Evolutionary conservation across 2,113 vertebrate species (phyloP), one percentile per base, ranked within the genome.

Genomic region (Odontophorus gujanensis): DNA sequence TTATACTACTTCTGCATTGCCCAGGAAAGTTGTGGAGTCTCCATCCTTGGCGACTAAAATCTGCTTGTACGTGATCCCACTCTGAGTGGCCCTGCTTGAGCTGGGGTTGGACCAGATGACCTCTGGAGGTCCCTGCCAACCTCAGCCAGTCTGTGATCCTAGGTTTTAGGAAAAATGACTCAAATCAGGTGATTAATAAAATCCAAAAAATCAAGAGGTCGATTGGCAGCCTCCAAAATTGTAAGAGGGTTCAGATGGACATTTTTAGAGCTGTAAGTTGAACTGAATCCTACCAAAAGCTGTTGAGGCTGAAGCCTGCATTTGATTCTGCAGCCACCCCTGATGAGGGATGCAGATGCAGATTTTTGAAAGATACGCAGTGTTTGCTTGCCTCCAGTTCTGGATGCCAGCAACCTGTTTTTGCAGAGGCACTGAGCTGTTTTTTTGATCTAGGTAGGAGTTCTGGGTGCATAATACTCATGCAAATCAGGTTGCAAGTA

Each of bases 401-500:
- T 80, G 75, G 50, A 82, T 82, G 75, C 92, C 89, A 91, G 57
- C 75, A 93, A 69, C 62, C 81, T 92, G 74, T 63, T 89, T 93
- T 93, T 93, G 78, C 89, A 74, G 89, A 95, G 79, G 55, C 72
- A 72, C 22, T 0, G 16, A 71, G 59, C 9, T 71, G 51, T 1
- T 73, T 80, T 95, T 96, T 95, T 96, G 94, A 96, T 95, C 95
- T 96, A 87, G 87, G 96, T 95, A 71, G 93, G 96, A 96, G 94
- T 91, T 91, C 92, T 95, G 84, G 74, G 84, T 94, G 67, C 55
- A 3, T 89, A 94, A 93, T 76, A 59, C 17, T 93, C 72, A 94
- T 96, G 95, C 92, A 92, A 95, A 96, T 95, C 79, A 93, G 81
- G 25, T 87, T 93, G 81, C 2, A 6, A 45, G 78, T 91, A 95